Evolutionary conservation across 2,113 vertebrate genomes (phyloP), one percentile per base, ranked within the genome.

Genomic region (Salvelinus namaycush): DNA sequence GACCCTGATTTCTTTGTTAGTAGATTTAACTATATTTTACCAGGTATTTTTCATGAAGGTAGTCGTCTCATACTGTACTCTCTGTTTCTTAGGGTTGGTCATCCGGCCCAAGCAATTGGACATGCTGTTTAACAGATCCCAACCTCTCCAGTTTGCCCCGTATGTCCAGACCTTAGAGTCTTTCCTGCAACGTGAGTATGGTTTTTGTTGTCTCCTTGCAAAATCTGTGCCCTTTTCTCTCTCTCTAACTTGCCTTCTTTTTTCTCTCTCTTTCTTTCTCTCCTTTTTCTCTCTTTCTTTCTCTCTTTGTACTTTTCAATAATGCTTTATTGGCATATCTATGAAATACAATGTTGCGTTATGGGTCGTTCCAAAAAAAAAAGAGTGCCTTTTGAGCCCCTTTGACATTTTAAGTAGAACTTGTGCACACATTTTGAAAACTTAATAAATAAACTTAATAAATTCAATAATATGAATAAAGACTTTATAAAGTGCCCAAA

Each of bases 21-120:
- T 54, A 18, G 49, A 51, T 51, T 51, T 13, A 16, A 51, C 14
- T 54, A 18, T 22, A n/a, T 24, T 62, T 13, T 24, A 5, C n/a
- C 51, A 54, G 16, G 31, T 29, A 68, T 31, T 39, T 49, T 14
- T 54, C 16, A 54, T 51, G n/a, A 64, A 22, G 59, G 29, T 67
- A 18, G 9, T 54, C 3, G 5, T 5, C 6, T 65, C 31, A 59
- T 74, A 26, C 44, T 31, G 84, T 89, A 74, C 79, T 59, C 20
- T 70, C 20, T 27, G n/a, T 89, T 76, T 9, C 83, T 9, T 84
- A 98, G 97, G 97, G 70, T 91, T 99, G 91, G 95, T 93, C 90
- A 96, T 99, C 89, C 96, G 93, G 77, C 97, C 97, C 71, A 95
- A 95, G 82, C 89, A 93, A 70, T 0, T 97, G 93, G 97, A 97